A percentile compares a stretch with the other conserved stretches of the same genome.
These are phyloP conservation scores for Sebastes cheni DNA, from an alignment of 2,797 vertebrate genomes.

Conservation along the genomic window DNA sequence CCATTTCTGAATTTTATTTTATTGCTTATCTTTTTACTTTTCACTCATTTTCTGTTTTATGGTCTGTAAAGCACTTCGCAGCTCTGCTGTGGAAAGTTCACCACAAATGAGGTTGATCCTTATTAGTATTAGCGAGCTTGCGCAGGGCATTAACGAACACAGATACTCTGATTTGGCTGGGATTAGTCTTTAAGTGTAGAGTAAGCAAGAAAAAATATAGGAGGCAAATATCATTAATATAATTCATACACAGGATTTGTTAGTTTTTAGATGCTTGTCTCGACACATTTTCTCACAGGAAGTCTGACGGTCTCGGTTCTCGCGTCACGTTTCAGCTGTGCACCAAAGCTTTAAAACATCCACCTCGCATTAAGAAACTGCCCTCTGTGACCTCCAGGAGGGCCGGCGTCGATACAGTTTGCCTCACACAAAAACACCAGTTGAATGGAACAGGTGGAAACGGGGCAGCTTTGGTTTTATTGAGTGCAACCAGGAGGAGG, in stretches of 20 bases:
- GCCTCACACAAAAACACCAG: constrained; percentile 35
- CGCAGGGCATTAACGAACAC: background rate
- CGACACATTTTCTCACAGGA: constrained; percentile 6
- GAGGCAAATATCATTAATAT: background rate
- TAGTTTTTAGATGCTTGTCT: constrained; percentile 24
- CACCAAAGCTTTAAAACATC: constrained; percentile 12
- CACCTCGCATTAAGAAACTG: background rate
- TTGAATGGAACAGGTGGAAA: constrained; percentile 64
- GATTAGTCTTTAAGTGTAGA: constrained; percentile 15
- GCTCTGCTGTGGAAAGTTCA: background rate
- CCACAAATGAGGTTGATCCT: background rate
- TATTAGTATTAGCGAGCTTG: constrained; percentile 1
- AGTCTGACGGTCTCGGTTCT: background rate
- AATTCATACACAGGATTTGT: background rate
- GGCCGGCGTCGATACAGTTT: constrained; percentile 30
- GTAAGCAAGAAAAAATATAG: constrained; percentile 23
- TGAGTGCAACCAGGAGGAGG: constrained; percentile 12
- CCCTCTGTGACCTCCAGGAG: constrained; percentile 43
- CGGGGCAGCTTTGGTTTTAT: constrained; percentile 42
- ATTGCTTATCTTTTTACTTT: background rate
- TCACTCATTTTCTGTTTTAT: background rate
- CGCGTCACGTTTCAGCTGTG: constrained; percentile 25
- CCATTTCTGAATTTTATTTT: background rate
- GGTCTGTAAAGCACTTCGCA: background rate
- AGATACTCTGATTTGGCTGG: background rate